Evolutionary conservation across 2,797 vertebrate genomes (phyloP).

Genomic region (Discoglossus pictus): DNA sequence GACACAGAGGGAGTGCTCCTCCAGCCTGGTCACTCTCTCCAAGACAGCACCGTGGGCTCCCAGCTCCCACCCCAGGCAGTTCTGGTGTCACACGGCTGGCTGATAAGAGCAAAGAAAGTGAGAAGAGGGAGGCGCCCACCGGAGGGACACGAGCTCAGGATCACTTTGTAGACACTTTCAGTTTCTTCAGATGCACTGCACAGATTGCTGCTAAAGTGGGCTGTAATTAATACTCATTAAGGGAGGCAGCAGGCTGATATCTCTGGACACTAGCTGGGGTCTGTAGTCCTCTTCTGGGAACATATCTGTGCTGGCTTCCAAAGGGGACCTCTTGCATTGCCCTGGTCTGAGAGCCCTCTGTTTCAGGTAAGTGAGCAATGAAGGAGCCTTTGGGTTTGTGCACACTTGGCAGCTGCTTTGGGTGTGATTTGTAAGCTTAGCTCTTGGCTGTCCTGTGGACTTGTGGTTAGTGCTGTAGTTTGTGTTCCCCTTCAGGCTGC

Average conservation of each 20-base stretch:
- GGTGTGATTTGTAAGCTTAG: constrained; percentile 28
- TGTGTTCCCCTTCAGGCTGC: constrained; percentile 26
- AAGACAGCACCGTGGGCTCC: background rate
- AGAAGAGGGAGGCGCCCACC: constrained; percentile 62
- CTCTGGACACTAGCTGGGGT: constrained; percentile 2
- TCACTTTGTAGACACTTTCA: constrained; percentile 31
- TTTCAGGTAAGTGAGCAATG: constrained; percentile 60
- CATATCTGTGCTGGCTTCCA: background rate
- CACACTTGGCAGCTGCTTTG: background rate
- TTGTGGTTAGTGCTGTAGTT: constrained; percentile 43
- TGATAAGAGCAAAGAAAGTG: constrained; percentile 66
- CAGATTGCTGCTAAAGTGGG: constrained; percentile 10
- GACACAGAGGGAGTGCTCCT: background rate
- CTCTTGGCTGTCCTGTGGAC: constrained; percentile 31
- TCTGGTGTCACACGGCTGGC: constrained; percentile 59
- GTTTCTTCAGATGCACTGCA: constrained; percentile 6
- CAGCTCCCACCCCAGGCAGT: background rate
- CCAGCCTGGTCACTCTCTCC: background rate
- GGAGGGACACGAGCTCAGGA: constrained; percentile 52
- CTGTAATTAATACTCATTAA: background rate
- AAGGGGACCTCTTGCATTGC: background rate
- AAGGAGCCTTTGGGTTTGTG: background rate
- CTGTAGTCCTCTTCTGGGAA: background rate
- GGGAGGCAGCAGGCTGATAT: background rate
- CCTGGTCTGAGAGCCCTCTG: background rate